Evolutionary conservation across 2,888 invertebrate species (phyloP), one percentile per base, ranked within the genome.

Genomic region (Oasisia sp.): DNA sequence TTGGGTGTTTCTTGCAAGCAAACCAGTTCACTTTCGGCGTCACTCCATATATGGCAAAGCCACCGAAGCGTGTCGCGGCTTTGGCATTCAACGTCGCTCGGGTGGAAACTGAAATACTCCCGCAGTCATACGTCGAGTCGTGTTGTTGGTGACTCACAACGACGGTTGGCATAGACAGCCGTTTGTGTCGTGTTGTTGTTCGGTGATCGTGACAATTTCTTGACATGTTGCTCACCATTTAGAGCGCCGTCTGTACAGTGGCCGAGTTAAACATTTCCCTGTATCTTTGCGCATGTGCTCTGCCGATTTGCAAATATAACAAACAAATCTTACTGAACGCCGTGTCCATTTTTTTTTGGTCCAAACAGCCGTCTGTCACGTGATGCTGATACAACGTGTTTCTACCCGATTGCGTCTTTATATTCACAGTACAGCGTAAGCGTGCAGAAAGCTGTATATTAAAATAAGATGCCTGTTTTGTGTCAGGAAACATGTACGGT

Each of bases 51-150:
- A 74, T 74, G 74, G 74, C 74, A 74, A 74, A 74, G 74, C 27
- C 74, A 74, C 19, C 7, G 74, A 74, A 74, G 74, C 74, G 74
- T 74, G n/a, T 74, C 74, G 74, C 27, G 74, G 74, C 74, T 74
- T 74, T 74, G 74, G 27, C 74, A 74, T 74, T 74, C 74, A 74
- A 7, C n/a, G 74, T n/a, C 74, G 27, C 74, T 74, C 74, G 74
- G 74, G 74, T 74, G 27, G 74, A 74, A 74, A 74, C 74, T 74
- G 74, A 74, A 74, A 74, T 74, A 74, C 74, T 74, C 74, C 74
- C 27, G 27, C 74, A 74, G 50, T 5, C 50, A 14, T 50, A 74
- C 19, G 7, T n/a, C n/a, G n/a, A 0, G 74, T 74, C 74, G 74
- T 74, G 74, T n/a, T 74, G 74, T n/a, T 7, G 74, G 27, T 74